Evolutionary conservation across 2,797 vertebrate genomes (phyloP), one percentile per base, ranked within the genome.

Genomic region (Ispidina lecontei): DNA sequence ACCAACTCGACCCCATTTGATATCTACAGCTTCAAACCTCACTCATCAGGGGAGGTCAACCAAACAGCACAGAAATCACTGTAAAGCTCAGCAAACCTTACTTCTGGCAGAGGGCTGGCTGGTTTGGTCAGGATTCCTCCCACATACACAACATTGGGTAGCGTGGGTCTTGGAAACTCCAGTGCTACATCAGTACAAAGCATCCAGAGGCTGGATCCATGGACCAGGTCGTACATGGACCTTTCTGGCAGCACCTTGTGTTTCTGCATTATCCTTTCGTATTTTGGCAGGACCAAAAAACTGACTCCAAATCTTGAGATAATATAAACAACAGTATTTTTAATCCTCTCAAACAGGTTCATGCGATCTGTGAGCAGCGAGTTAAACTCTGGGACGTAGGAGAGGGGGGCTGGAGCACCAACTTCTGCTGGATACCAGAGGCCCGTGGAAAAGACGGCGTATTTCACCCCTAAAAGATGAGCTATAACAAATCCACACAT

Each of bases 401-500:
- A 98, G 59, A 99, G 97, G 0, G 99, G 99, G 59, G 99, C 99
- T 2, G 99, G 99, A 29, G 99, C 99, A 0, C 99, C 99, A 20
- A 98, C 99, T 96, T 99, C 99, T 18, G 99, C 99, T 11, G 99
- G 99, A 95, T 99, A 99, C 99, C 99, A 99, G 79, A 99, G 98
- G 60, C 99, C 99, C 11, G 99, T 99, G 95, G 99, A 99, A 97
- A 99, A 99, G 69, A 99, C 99, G 0, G 99, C 99, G 6, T 99
- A 99, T 93, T 98, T 98, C 89, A 99, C 98, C 29, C 98, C 98
- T 87, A 99, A 94, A 79, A 99, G 98, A 75, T 99, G 99, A 77
- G 99, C 99, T 71, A 99, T 98, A 87, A 99, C 98, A 97, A 99
- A 99, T 84, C 99, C 99, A 90, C 99, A 99, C 99, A 99, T 99